Evolutionary conservation across 2,797 vertebrate species (phyloP), one percentile per base, ranked within the genome.

Genomic region (Nothura maculosa): DNA sequence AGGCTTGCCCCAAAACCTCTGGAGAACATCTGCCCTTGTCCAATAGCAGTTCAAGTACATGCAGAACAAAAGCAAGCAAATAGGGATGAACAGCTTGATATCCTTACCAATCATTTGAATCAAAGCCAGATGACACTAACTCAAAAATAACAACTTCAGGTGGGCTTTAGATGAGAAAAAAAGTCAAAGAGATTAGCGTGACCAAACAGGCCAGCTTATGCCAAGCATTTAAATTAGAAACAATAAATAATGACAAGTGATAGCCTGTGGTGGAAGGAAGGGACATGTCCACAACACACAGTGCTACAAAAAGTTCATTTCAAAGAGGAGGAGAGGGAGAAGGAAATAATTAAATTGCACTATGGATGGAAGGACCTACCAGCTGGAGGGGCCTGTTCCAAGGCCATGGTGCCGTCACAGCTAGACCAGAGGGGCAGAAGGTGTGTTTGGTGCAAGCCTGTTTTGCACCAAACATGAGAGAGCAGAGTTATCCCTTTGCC

Each of bases 341-440:
- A 25, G 22, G 13, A 48, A 48, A 48, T 24, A 47, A 47, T 8
- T 45, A 48, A 48, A 43, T 12, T 32, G 36, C 10, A 40, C 9
- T 17, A 24, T 0, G 6, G 12, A 38, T 0, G 0, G 32, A 66
- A 86, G 18, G 67, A 80, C 7, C 6, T 34, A 68, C 9, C 42
- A 66, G 69, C 19, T 80, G 19, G 12, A 74, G 10, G 5, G 24
- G 13, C 45, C 36, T 21, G 34, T 8, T 61, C 36, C 72, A 70
- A 73, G 40, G 4, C 32, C 68, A 17, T 0, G 2, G 73, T 3
- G 63, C 13, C 47, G 43, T 12, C 38, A 52, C 68, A 82, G 55
- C 7, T 12, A 22, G 32, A n/a, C 42, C 28, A 54, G 10, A 77
- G 16, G 10, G 30, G 30, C 54, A 57, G 10, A 43, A 63, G 15